phyloP scores from a whole-genome alignment of 2,113 vertebrate genomes.

The Empidonax alnorum region DNA sequence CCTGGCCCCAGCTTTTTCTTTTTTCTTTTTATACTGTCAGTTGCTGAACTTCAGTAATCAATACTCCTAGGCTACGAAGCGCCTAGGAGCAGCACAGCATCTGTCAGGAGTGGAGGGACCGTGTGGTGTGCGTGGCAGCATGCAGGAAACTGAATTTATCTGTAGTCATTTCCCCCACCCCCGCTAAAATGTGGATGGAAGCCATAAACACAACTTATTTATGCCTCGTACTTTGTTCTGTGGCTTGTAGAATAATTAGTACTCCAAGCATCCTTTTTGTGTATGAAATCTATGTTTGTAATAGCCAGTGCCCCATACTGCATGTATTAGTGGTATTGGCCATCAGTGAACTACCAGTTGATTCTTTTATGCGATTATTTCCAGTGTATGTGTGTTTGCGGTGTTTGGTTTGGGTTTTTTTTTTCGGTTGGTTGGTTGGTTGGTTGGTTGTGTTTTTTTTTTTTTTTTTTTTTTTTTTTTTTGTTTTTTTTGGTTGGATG shows the following conservation, averaged over 20 bases:
- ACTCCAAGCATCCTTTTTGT: neutral
- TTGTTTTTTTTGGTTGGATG: neutral
- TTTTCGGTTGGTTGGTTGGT: neutral
- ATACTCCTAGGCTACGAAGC: accelerated
- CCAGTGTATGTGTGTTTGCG: accelerated
- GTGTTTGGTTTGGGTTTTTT: neutral
- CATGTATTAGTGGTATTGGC: accelerated
- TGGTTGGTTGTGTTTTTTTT: neutral
- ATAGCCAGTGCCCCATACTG: neutral
- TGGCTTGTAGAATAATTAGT: neutral
- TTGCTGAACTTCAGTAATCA: neutral
- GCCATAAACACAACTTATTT: neutral
- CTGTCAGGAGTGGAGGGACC: neutral
- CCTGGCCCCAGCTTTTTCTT: neutral
- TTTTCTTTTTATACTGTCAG: accelerated
- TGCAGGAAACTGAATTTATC: neutral
- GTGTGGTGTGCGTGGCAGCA: accelerated
- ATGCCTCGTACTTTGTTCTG: neutral
- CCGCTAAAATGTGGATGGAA: neutral
- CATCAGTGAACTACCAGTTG: neutral
- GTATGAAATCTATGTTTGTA: neutral
- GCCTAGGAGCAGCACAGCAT: no score
- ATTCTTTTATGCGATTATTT: neutral
- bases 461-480: no score
- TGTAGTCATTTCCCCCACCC: neutral